Conservation (phyloP, 2,113 vertebrate species). For the Pseudonaja textilis region DNA sequence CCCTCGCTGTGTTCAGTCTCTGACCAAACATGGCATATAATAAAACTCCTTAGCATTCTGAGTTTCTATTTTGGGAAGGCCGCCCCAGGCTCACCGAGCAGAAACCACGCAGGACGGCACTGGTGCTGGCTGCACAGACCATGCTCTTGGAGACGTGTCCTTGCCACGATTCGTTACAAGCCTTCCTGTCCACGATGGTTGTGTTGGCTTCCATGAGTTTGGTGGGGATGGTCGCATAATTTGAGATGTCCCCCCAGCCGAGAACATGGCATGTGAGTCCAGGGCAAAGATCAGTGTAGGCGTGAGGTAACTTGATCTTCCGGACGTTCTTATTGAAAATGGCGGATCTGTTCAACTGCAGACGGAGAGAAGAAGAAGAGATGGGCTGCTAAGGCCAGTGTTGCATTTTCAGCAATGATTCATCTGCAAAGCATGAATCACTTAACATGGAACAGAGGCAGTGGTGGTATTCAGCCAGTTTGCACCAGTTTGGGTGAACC, state of each 20-base stretch:
- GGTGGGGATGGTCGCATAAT: background rate
- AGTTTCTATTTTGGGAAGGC: background rate
- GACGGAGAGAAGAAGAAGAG: fast-evolving
- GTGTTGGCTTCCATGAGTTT: slow-evolving; percentile 67
- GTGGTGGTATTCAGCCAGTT: too few species aligned
- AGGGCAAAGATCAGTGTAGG: background rate
- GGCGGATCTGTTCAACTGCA: slow-evolving; percentile 63
- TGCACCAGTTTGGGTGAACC: too few species aligned
- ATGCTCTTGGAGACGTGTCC: slow-evolving; percentile 49
- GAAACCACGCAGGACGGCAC: slow-evolving; percentile 52
- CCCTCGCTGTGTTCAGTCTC: background rate
- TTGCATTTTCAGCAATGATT: background rate
- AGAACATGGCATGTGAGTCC: slow-evolving; percentile 48
- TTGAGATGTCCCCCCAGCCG: slow-evolving; percentile 66
- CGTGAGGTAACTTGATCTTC: slow-evolving; percentile 30
- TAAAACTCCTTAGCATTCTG: background rate
- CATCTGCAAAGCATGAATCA: background rate
- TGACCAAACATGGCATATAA: background rate
- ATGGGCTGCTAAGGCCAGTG: fast-evolving
- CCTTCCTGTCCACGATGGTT: slow-evolving; percentile 42
- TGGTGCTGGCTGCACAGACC: slow-evolving; percentile 60
- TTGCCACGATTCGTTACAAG: slow-evolving; percentile 62
- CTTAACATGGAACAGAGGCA: too few species aligned
- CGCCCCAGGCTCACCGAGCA: slow-evolving; percentile 50
- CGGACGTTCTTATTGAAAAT: slow-evolving; percentile 48